Base-by-base conservation (phyloP, 1,140 invertebrate genomes). In the Lethrus apterus region DNA sequence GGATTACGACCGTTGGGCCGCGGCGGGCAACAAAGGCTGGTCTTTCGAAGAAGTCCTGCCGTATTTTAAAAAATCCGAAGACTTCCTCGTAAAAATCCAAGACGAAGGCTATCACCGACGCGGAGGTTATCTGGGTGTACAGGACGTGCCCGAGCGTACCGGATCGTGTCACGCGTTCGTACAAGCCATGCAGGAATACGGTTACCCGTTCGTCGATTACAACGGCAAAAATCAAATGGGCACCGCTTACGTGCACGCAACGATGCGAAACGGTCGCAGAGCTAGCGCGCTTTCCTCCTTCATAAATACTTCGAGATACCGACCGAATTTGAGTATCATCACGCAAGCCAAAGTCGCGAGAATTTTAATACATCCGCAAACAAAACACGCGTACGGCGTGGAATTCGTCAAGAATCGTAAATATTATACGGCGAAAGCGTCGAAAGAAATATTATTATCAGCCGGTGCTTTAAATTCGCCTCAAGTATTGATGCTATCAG, bases 241-340 rank as follows among this genome's bases (percentile, higher is more conserved):
- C 0, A 91, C 91, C 48, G 91, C 91, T 80, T 83, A 89, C 8
- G 84, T 83, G 1, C 94, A 92, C 70, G 93, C 82, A 2, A 84
- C 83, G 0, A 71, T 79, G 0, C 63, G 82, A 35, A 68, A 84
- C 4, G 93, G 93, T 0, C 83, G 81, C 32, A 74, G 94, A 2
- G 95, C 92, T 62, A 93, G 88, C 24, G 87, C 88, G 0, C 79
- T 89, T 0, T 90, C 89, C 65, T 90, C 89, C 0, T 97, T 94
- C 56, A 67, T 98, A 0, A 65, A 86, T 51, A 89, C 92, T 0
- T 83, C 81, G 0, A 73, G 86, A 40, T 67, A 71, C 8, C 72
- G 93, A 5, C 76, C 76, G n/a, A 97, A 97, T 63, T 68, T 97
- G 1, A 84, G 90, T 60, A 80, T 95, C 2, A 79, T 88, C 0